phyloP scores from a whole-genome alignment of 2,888 invertebrate genomes.

The Brachylomia viminalis region DNA sequence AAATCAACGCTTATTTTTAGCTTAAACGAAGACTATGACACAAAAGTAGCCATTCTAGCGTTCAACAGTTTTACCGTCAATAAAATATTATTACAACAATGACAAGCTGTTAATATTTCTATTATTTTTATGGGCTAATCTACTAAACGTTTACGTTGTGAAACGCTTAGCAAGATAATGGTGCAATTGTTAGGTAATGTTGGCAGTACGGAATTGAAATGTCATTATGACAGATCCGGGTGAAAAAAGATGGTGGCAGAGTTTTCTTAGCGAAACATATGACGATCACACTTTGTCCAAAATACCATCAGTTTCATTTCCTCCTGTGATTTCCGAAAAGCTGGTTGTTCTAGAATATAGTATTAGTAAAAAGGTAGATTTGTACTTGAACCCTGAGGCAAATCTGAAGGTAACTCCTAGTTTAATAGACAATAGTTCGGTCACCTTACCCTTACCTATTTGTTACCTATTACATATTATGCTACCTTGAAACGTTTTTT shows the following conservation, averaged over 20 bases:
- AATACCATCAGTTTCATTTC: not conserved
- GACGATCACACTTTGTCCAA: not conserved
- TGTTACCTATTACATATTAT: too few species aligned
- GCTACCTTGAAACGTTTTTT: not conserved
- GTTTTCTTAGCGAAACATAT: not conserved
- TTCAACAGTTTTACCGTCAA: constrained; percentile 38
- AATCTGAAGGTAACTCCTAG: not conserved
- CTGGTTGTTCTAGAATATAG: not conserved
- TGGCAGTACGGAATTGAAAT: constrained; percentile 17
- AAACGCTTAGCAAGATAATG: constrained; percentile 25
- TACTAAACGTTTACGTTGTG: constrained; percentile 30
- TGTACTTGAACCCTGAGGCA: too few species aligned
- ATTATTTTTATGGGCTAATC: constrained; percentile 62
- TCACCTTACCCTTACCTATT: too few species aligned
- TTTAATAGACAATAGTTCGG: not conserved
- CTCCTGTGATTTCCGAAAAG: not conserved
- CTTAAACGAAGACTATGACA: constrained; percentile 31
- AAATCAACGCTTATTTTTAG: constrained; percentile 3
- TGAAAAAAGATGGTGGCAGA: constrained; percentile 2
- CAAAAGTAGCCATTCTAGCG: constrained; percentile 13
- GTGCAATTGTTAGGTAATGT: constrained; percentile 26
- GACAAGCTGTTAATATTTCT: constrained; percentile 36
- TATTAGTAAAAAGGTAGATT: not conserved
- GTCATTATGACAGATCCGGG: constrained; percentile 9
- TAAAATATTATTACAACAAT: constrained; percentile 50